Conservation (phyloP, 2,113 vertebrate species). For the Stigmatopora argus region DNA sequence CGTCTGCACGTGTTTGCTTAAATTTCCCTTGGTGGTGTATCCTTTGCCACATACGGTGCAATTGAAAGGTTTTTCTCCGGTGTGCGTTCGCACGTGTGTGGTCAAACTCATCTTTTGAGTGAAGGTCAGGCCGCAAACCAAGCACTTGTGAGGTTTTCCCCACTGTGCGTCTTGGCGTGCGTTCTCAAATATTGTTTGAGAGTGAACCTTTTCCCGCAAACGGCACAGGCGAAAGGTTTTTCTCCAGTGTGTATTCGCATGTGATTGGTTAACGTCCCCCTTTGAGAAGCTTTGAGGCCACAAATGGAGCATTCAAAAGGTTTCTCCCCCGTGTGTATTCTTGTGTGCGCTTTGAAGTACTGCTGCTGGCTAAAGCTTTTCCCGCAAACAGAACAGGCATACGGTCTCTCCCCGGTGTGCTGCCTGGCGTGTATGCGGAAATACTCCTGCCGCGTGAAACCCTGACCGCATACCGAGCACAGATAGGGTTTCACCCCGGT, state of each 20-base stretch:
- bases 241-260: conserved; percentile 1
- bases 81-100: background rate
- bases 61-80: background rate
- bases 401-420: too few relatives aligned
- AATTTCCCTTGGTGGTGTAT: too few relatives aligned
- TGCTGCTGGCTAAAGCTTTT: too few relatives aligned
- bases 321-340: too few relatives aligned
- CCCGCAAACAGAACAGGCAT: too few relatives aligned
- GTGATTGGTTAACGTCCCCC: background rate
- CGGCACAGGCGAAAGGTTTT: background rate
- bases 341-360: too few relatives aligned
- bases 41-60: background rate
- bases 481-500: too few relatives aligned
- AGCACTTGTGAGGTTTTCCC: background rate
- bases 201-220: background rate
- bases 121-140: background rate
- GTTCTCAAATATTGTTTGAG: background rate
- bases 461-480: too few relatives aligned
- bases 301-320: too few relatives aligned
- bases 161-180: background rate
- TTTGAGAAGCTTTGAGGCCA: background rate
- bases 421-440: too few relatives aligned
- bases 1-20: too few relatives aligned
- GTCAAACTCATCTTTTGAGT: background rate
- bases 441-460: too few relatives aligned